Base-by-base conservation (phyloP, 2,797 vertebrate species). In the Cossypha heuglini region DNA sequence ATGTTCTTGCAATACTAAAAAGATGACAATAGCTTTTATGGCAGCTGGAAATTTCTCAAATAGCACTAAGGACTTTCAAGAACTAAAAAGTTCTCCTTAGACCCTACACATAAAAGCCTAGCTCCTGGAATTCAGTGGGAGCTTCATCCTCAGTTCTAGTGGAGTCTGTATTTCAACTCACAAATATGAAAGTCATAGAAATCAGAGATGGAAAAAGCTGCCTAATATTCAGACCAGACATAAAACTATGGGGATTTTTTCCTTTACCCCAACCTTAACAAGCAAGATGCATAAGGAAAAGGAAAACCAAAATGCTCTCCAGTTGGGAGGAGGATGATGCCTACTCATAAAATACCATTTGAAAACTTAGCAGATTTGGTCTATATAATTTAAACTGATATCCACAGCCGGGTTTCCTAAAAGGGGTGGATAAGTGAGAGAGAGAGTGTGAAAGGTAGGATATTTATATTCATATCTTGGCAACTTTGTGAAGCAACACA, bases 101-200 rank as follows among this genome's bases (percentile, higher is more conserved):
- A 57, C 38, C 11, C 28, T 46, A 8, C 19, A 83, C 85, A 88
- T 88, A 86, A 94, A 94, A 88, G 33, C 13, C 28, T 84, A 66
- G 31, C 62, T 91, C 66, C 73, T 90, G 69, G 55, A 92, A 95
- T 91, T 90, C 31, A 62, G 62, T 66, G 58, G 51, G 73, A 96
- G 62, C 90, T 95, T 86, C 69, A 77, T 86, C 76, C 91, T 72
- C 33, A 26, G 11, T 86, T 94, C 66, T 66, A 62, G 35, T 38
- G 45, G 31, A 88, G 49, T 74, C 79, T 77, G n/a, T 64, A 68
- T 91, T 95, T 95, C 73, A 86, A 61, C 13, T 46, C 38, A 46
- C 5, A 80, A 74, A 16, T 77, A 88, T 66, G 51, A 95, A 93
- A 93, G 46, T 91, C 87, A 94, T 17, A 75, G 67, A 91, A 83